phyloP scores from a whole-genome alignment of 1,140 invertebrate genomes.

The Brachionus rubens region DNA sequence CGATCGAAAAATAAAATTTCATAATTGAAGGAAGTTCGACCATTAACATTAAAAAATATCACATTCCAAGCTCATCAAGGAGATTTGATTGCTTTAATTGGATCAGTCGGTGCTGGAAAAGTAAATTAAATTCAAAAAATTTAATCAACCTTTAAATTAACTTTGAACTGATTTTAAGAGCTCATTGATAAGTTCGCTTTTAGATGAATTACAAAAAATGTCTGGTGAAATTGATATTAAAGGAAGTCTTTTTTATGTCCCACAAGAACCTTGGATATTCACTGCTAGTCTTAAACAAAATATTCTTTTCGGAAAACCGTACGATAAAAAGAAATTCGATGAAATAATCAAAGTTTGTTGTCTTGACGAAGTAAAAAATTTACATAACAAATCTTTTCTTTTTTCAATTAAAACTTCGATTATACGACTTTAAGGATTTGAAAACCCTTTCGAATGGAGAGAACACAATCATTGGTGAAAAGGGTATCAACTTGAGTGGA shows the following conservation, averaged over 20 bases:
- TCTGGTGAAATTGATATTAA: not conserved
- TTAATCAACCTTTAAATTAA: not conserved
- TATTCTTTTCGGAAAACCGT: slow-evolving; percentile 34
- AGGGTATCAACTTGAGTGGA: slow-evolving; percentile 78
- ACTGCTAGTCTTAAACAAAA: slow-evolving; percentile 30
- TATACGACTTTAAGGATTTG: slow-evolving; percentile 2
- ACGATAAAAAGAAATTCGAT: slow-evolving; percentile 33
- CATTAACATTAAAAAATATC: slow-evolving; percentile 20
- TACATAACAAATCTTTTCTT: too few species aligned
- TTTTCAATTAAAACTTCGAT: not conserved
- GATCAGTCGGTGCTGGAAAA: slow-evolving; percentile 39
- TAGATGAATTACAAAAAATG: slow-evolving; percentile 36
- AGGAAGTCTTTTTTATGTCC: slow-evolving; percentile 41
- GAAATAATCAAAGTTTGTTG: slow-evolving; percentile 22
- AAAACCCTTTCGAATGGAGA: slow-evolving; percentile 74
- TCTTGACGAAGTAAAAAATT: slow-evolving; percentile 26
- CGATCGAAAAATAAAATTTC: not conserved
- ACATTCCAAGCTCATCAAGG: slow-evolving; percentile 60
- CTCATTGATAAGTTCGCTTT: not conserved
- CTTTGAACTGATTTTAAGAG: too few species aligned
- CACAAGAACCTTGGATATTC: slow-evolving; percentile 47
- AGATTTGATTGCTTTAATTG: slow-evolving; percentile 59
- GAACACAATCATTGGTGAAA: slow-evolving; percentile 80
- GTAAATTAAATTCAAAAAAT: not conserved
- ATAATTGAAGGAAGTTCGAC: not conserved